Percentiles rank a stretch among this genome's conserved stretches.
These are phyloP conservation scores for Mechanitis messenoides DNA, from an alignment of 2,888 invertebrate species.

Conservation along the genomic window DNA sequence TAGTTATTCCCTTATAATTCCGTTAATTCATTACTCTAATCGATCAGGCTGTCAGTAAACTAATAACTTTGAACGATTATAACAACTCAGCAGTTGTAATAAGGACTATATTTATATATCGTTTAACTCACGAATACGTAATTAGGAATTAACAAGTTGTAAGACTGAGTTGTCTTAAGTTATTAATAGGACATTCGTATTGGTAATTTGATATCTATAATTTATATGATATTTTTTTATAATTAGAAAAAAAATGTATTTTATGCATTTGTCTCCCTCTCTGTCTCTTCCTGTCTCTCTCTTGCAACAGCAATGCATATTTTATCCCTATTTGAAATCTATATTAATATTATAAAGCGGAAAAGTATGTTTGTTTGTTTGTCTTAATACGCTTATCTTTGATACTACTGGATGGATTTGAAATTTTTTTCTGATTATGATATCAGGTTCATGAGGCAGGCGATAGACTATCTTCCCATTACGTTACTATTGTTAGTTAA, in stretches of 20 bases:
- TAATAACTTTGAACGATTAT: conserved; percentile 16
- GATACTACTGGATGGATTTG: too few relatives aligned
- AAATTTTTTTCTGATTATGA: too few relatives aligned
- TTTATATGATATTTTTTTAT: not conserved
- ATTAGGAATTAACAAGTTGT: conserved; percentile 8
- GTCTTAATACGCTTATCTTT: too few relatives aligned
- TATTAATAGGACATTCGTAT: conserved; percentile 24
- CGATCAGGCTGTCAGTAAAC: conserved; percentile 27
- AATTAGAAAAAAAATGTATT: not conserved
- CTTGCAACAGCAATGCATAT: too few relatives aligned
- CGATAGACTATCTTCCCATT: too few relatives aligned
- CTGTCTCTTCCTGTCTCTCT: too few relatives aligned
- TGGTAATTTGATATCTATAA: conserved; percentile 19
- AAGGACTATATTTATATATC: conserved; percentile 1
- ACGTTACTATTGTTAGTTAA: too few relatives aligned
- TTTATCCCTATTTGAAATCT: too few relatives aligned
- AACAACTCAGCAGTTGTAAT: not conserved
- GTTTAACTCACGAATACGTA: not conserved
- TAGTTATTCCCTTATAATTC: conserved; percentile 14
- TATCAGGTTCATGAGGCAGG: too few relatives aligned
- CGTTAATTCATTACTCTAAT: conserved; percentile 23
- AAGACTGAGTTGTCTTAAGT: conserved; percentile 24
- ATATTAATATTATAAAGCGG: too few relatives aligned
- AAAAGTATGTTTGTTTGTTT: too few relatives aligned
- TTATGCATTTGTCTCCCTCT: too few relatives aligned